Evolutionary conservation across 2,888 invertebrate species (phyloP), one percentile per base, ranked within the genome.

Genomic region (Capitulum mitella): DNA sequence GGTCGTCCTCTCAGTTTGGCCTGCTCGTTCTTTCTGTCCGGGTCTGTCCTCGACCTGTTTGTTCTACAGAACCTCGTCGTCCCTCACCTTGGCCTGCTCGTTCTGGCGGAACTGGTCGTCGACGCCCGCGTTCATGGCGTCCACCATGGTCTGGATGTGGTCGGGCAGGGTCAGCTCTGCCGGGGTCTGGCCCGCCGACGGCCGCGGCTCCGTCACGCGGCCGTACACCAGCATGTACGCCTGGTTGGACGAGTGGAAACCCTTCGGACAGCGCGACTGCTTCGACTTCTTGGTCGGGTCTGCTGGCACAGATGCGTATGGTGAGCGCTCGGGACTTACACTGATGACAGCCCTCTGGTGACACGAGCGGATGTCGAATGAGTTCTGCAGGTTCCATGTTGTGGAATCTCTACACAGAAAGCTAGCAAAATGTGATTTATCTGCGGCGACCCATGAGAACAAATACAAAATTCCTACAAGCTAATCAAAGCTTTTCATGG

Each of bases 181-280:
- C 58, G 26, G n/a, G n/a, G n/a, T 29, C n/a, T 58, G 10, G 5
- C 10, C 70, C 3, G 37, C 80, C n/a, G 82, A 82, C 51, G 78
- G 78, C 37, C 81, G 78, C 14, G 80, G 78, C 78, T 80, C 81
- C 12, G 80, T 79, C n/a, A 81, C 81, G 78, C 84, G 84, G 80
- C 87, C 88, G 83, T 90, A 90, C 1, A 90, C 90, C 82, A 90
- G 85, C 90, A 90, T 90, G 83, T 90, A 90, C 1, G 90, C 90
- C 81, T 89, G 89, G 80, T 87, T 88, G 2, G 90, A 90, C 1
- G 87, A 85, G 76, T 89, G 86, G 81, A 84, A 86, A 48, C 85
- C 86, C 82, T 86, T 86, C 40, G 70, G 70, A 26, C 70, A 70
- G 70, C 70, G 3, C 83, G 80, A 54, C 82, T 82, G 79, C 83